phyloP scores from a whole-genome alignment of 1,140 invertebrate genomes.

The Nephila pilipes region DNA sequence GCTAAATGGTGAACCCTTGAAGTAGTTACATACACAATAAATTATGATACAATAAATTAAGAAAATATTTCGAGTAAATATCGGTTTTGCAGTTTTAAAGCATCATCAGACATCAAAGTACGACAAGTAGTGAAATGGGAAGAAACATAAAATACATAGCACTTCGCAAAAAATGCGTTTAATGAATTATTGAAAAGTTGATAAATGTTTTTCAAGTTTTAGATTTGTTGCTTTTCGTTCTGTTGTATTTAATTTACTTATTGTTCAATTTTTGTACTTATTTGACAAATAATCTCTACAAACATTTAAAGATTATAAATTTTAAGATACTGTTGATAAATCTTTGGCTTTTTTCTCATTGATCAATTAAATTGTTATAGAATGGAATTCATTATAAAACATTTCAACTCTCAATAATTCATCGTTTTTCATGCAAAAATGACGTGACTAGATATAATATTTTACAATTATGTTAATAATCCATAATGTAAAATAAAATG shows the following conservation, averaged over 20 bases:
- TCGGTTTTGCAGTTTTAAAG: background rate
- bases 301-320: too few species aligned
- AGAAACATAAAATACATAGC: background rate
- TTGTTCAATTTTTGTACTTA: too few species aligned
- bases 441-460: constrained; percentile 15
- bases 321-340: too few species aligned
- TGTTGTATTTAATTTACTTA: too few species aligned
- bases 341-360: too few species aligned
- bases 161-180: background rate
- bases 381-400: background rate
- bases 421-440: background rate
- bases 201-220: background rate
- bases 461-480: constrained; percentile 18
- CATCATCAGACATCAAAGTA: constrained; percentile 6
- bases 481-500: background rate
- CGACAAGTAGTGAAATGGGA: background rate
- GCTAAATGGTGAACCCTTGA: too few species aligned
- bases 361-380: too few species aligned
- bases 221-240: too few species aligned
- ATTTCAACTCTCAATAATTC: background rate
- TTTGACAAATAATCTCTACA: too few species aligned
- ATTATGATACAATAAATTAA: too few species aligned
- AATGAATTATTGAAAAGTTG: background rate
- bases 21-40: too few species aligned
- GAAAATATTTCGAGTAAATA: too few species aligned